These are phyloP conservation scores for Colius striatus DNA, from an alignment of 2,113 vertebrate genomes.

Conservation along the genomic window DNA sequence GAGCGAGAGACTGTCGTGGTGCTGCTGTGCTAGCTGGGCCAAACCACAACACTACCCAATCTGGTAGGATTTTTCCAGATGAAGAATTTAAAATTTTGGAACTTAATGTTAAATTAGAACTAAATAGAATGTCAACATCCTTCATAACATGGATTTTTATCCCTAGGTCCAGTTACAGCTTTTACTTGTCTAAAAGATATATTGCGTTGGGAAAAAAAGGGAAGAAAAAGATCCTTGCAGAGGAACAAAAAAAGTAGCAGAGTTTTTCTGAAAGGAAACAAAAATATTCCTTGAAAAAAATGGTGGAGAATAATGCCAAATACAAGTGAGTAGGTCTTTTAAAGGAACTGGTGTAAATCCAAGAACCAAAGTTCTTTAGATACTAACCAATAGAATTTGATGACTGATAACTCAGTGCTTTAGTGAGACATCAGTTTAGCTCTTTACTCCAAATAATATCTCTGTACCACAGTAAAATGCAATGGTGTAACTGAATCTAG, in stretches of 20 bases:
- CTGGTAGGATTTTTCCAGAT: background rate
- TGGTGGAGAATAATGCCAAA: background rate
- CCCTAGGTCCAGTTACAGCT: background rate
- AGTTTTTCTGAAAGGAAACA: background rate
- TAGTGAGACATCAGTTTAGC: background rate
- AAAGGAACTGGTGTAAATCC: background rate
- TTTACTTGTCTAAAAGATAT: background rate
- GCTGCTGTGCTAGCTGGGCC: too few species aligned
- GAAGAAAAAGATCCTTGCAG: background rate
- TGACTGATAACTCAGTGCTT: background rate
- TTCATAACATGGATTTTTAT: background rate
- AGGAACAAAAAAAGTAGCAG: too few species aligned
- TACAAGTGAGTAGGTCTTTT: background rate
- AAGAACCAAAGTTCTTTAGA: background rate
- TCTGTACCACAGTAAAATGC: background rate
- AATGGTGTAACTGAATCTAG: background rate
- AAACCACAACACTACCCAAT: too few species aligned
- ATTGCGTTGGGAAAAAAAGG: background rate
- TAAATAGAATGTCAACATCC: background rate
- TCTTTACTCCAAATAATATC: background rate
- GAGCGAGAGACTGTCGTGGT: too few species aligned
- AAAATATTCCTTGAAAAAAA: background rate
- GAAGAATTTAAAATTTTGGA: background rate
- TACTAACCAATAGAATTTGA: background rate
- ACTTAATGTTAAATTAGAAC: background rate